Conservation (phyloP, 1,140 invertebrate species). For the Zaprionus vittiger region DNA sequence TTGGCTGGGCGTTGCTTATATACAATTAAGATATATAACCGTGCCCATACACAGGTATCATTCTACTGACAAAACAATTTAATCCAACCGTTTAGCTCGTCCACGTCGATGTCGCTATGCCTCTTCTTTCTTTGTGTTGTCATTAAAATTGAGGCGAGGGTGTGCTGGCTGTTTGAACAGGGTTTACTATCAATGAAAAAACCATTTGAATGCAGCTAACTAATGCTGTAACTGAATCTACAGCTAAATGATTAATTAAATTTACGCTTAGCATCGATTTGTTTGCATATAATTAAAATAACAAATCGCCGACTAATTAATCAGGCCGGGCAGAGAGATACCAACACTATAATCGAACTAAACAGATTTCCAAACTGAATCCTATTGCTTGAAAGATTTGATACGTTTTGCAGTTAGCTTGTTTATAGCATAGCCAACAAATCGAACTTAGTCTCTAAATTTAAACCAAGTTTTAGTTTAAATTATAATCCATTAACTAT, state of each 20-base stretch:
- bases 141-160: slow-evolving; percentile 66
- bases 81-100: slow-evolving; percentile 18
- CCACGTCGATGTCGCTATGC: slow-evolving; percentile 1
- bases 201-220: slow-evolving; percentile 69
- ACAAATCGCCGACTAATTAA: slow-evolving; percentile 59
- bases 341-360: slow-evolving; percentile 3
- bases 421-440: neutral
- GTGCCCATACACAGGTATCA: neutral
- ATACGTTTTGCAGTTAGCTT: neutral
- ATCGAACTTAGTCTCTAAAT: too few relatives aligned
- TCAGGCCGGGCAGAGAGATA: neutral
- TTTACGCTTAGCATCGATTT: slow-evolving; percentile 62
- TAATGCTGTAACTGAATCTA: slow-evolving; percentile 31
- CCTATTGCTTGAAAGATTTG: neutral
- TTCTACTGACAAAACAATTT: neutral
- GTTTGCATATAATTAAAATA: slow-evolving; percentile 77
- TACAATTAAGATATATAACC: neutral
- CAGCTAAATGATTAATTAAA: slow-evolving; percentile 63
- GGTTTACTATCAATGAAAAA: slow-evolving; percentile 67
- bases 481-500: neutral
- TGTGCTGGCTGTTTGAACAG: slow-evolving; percentile 54
- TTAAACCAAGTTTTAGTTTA: neutral
- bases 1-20: slow-evolving; percentile 20
- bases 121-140: slow-evolving; percentile 16
- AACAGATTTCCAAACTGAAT: neutral